Conservation (phyloP, 2,888 invertebrate species). For the Noctuana brunneofusca region DNA sequence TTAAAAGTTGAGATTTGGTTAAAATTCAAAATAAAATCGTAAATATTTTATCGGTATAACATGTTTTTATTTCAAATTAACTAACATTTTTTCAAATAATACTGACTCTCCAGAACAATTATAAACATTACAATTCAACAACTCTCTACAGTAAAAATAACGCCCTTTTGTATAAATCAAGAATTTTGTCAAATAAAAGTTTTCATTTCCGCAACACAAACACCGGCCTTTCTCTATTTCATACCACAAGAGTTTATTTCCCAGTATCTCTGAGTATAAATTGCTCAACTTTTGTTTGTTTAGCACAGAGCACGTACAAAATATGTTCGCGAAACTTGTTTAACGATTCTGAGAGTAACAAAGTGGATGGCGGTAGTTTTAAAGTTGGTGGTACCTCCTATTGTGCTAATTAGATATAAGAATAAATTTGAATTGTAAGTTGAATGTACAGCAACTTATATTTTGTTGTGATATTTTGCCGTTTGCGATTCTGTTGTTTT, state of each 20-base stretch:
- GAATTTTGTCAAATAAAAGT: background rate
- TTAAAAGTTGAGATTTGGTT: too few species aligned
- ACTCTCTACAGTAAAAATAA: too few species aligned
- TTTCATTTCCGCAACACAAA: background rate
- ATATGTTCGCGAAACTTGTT: constrained; percentile 1
- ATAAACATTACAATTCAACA: too few species aligned
- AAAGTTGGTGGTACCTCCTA: background rate
- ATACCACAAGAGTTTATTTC: constrained; percentile 7
- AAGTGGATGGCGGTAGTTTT: background rate
- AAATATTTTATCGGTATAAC: too few species aligned
- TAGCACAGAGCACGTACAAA: background rate
- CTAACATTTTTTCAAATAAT: too few species aligned
- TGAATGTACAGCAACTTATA: background rate
- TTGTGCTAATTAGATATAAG: background rate
- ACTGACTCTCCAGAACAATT: too few species aligned
- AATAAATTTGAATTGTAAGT: background rate
- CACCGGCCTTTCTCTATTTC: constrained; percentile 2
- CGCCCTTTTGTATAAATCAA: too few species aligned
- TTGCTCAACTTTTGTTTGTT: constrained; percentile 1
- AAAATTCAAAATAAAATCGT: too few species aligned
- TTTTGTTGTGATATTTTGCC: background rate
- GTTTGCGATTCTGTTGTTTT: too few species aligned
- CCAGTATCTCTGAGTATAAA: background rate
- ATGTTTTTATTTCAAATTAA: too few species aligned
- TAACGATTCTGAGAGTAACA: background rate